A percentile compares a stretch with the other conserved stretches of the same genome.
These are phyloP conservation scores for Burhinus bistriatus DNA, from an alignment of 2,113 vertebrate genomes.

Conservation along the genomic window DNA sequence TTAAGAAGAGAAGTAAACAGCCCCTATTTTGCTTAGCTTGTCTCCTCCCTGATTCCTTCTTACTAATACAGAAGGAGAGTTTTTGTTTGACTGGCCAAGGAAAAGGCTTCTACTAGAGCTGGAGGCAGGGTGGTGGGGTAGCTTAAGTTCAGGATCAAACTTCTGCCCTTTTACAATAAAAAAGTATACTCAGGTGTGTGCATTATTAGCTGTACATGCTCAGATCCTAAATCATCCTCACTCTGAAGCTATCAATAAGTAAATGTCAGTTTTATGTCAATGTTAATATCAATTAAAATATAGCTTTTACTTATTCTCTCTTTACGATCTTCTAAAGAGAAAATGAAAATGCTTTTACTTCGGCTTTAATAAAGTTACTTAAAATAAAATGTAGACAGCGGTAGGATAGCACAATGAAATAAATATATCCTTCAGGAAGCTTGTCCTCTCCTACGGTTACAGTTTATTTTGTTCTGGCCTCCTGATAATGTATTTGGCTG, in stretches of 20 bases:
- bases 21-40: neutral
- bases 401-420: neutral
- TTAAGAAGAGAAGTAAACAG: neutral
- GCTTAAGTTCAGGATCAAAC: neutral
- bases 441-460: neutral
- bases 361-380: neutral
- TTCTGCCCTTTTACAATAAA: neutral
- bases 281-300: neutral
- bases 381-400: neutral
- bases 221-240: neutral
- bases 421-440: neutral
- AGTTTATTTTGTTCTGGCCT: neutral
- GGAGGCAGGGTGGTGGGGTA: neutral
- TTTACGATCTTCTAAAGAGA: neutral
- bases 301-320: neutral
- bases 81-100: neutral
- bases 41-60: neutral
- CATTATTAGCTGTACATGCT: neutral
- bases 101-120: neutral
- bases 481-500: neutral
- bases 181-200: neutral
- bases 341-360: neutral
- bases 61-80: neutral
- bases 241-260: neutral
- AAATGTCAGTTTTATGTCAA: neutral